A percentile compares a stretch with the other conserved stretches of the same genome.
These are phyloP conservation scores for Megaceryle alcyon DNA, from an alignment of 2,797 vertebrate species.

Conservation along the genomic window DNA sequence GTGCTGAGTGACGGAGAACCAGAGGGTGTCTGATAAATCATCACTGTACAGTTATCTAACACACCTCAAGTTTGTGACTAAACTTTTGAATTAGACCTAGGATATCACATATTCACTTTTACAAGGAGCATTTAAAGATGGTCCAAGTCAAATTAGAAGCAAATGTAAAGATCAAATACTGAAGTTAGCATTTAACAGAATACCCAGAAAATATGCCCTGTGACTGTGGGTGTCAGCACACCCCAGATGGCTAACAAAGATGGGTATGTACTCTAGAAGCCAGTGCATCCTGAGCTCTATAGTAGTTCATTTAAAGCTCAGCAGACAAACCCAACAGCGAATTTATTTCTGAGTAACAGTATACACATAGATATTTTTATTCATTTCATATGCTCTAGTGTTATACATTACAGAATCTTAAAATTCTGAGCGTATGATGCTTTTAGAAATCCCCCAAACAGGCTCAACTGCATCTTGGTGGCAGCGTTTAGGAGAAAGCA, in stretches of 20 bases:
- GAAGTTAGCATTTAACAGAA: not conserved
- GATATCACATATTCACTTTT: not conserved
- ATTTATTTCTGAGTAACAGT: not conserved
- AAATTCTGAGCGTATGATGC: not conserved
- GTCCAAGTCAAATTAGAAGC: not conserved
- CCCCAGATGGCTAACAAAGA: not conserved
- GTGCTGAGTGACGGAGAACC: not conserved
- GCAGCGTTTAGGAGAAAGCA: not conserved
- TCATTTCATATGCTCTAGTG: not conserved
- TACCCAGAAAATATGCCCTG: not conserved
- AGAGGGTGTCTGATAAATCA: not conserved
- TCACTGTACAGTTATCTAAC: not conserved
- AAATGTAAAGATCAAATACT: not conserved
- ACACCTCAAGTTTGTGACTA: not conserved
- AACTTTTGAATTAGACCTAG: not conserved
- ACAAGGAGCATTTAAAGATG: conserved; percentile 6
- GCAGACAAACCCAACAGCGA: not conserved
- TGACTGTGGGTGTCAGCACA: not conserved
- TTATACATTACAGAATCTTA: not conserved
- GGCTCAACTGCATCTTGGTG: not conserved
- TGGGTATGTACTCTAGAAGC: not conserved
- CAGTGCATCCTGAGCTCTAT: not conserved
- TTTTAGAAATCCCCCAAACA: not conserved
- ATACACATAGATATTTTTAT: not conserved
- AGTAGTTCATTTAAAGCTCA: not conserved